Base-by-base conservation (phyloP, 2,113 vertebrate genomes). In the Salvelinus sp. region DNA sequence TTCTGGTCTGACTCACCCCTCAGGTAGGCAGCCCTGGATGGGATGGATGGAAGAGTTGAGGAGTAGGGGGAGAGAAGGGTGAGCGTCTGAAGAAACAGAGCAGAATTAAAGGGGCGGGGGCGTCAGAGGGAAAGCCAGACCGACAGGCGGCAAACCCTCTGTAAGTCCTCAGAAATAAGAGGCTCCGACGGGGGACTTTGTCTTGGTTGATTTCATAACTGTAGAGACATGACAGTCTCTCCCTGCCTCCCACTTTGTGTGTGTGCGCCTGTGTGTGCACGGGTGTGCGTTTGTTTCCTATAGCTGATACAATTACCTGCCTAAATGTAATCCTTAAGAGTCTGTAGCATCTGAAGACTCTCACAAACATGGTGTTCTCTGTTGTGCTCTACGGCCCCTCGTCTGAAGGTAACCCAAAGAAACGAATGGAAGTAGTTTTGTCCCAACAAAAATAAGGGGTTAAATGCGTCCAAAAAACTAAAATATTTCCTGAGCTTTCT, bases 21-120 rank as follows among this genome's bases (percentile, higher is more conserved):
- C 14, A 20, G 14, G 16, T 4, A 66, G 64, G 27, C 64, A 14
- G 13, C 64, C 64, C 25, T 6, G 64, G 25, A 20, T 6, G 58
- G 20, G 58, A 22, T 60, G 58, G n/a, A 60, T 20, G 58, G 16
- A 16, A 20, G 18, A 68, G 65, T 18, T 9, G 65, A 27, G 25
- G 63, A 16, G 63, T 14, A 38, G 27, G 18, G 58, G 22, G 38
- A 22, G 58, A 63, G 62, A 18, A 73, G 83, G 58, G 68, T 5
- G 85, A 78, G 81, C 78, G 81, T 85, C 71, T 77, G 83, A 81
- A 85, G 91, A 91, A 91, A 90, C 89, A 90, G 91, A 91, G 91
- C 88, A 91, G 90, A 91, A 91, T 83, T 74, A 90, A 90, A 90
- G 83, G 82, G 77, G 65, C 27, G 33, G 60, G 57, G 30, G 82